A percentile compares a stretch with the other conserved stretches of the same genome.
These are phyloP conservation scores for Galleria mellonella DNA, from an alignment of 1,140 invertebrate genomes.

Conservation along the genomic window DNA sequence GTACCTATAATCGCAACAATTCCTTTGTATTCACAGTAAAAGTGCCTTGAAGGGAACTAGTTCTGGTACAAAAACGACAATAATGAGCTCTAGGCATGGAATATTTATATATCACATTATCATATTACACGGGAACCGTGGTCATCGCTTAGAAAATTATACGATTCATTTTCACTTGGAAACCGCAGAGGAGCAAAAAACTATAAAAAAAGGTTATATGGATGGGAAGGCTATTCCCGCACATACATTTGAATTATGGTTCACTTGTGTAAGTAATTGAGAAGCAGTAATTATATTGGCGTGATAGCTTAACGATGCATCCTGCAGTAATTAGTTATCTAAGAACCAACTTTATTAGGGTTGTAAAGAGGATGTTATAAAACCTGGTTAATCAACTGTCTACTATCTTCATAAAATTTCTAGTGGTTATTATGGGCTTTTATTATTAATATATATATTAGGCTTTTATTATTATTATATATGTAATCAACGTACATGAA, in stretches of 20 bases:
- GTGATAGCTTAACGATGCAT: conserved; percentile 20
- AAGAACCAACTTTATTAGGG: conserved; percentile 14
- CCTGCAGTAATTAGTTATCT: conserved; percentile 12
- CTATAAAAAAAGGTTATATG: conserved; percentile 7
- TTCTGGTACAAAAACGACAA: conserved; percentile 62
- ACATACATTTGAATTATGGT: conserved; percentile 9
- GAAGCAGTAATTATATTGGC: conserved; percentile 11
- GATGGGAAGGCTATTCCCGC: conserved; percentile 4
- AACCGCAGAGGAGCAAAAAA: conserved; percentile 35
- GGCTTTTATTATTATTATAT: background rate
- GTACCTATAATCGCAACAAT: conserved; percentile 33
- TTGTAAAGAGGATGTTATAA: conserved; percentile 12
- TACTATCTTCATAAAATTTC: conserved; percentile 7
- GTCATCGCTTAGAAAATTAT: conserved; percentile 68
- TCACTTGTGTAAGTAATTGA: conserved; percentile 6
- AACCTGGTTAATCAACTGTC: conserved; percentile 16
- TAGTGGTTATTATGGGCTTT: background rate
- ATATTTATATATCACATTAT: conserved; percentile 72
- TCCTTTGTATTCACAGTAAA: conserved; percentile 39
- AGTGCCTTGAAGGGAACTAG: conserved; percentile 50
- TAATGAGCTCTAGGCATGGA: conserved; percentile 59
- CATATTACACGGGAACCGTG: conserved; percentile 71
- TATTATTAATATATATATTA: background rate
- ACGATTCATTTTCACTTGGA: conserved; percentile 61
- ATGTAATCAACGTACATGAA: too few relatives aligned